phyloP scores from a whole-genome alignment of 2,888 invertebrate species.

The Cryptus viduatorius region DNA sequence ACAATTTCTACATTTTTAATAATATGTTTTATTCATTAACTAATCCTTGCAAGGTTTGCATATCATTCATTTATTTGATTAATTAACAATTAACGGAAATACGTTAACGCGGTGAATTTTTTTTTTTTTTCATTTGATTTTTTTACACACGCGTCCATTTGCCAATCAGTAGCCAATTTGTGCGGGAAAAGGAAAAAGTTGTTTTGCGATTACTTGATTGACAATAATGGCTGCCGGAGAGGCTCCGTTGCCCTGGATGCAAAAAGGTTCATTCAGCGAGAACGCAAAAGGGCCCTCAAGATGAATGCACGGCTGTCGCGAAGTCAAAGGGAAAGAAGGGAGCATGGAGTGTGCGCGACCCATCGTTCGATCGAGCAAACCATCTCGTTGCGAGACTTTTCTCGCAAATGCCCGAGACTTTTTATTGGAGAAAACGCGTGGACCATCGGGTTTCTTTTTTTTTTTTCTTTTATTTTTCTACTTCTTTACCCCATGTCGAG shows the following conservation, averaged over 20 bases:
- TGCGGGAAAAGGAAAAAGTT: not conserved
- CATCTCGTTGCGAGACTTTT: slow-evolving; percentile 61
- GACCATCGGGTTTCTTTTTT: slow-evolving; percentile 39
- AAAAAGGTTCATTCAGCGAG: slow-evolving; percentile 65
- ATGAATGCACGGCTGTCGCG: slow-evolving; percentile 20
- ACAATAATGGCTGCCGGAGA: slow-evolving; percentile 10
- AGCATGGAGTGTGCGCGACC: slow-evolving; percentile 25
- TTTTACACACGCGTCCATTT: too few relatives aligned
- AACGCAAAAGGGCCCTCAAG: slow-evolving; percentile 40
- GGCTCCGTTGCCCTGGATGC: slow-evolving; percentile 49
- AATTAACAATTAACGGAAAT: too few relatives aligned
- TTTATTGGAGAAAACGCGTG: slow-evolving; percentile 65
- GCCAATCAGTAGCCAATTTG: too few relatives aligned
- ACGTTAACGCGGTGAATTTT: too few relatives aligned
- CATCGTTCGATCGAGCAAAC: slow-evolving; percentile 37
- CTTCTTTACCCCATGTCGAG: slow-evolving; percentile 24
- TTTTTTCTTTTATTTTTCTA: slow-evolving; percentile 24
- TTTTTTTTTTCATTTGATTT: too few relatives aligned
- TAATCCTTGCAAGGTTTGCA: too few relatives aligned
- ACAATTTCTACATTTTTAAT: not conserved
- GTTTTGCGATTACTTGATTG: slow-evolving; percentile 34
- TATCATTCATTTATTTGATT: too few relatives aligned
- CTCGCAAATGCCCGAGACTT: slow-evolving; percentile 68
- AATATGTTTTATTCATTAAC: too few relatives aligned
- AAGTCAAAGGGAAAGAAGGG: slow-evolving; percentile 53